Evolutionary conservation across 2,888 invertebrate species (phyloP).

Genomic region (Achlya flavicornis): DNA sequence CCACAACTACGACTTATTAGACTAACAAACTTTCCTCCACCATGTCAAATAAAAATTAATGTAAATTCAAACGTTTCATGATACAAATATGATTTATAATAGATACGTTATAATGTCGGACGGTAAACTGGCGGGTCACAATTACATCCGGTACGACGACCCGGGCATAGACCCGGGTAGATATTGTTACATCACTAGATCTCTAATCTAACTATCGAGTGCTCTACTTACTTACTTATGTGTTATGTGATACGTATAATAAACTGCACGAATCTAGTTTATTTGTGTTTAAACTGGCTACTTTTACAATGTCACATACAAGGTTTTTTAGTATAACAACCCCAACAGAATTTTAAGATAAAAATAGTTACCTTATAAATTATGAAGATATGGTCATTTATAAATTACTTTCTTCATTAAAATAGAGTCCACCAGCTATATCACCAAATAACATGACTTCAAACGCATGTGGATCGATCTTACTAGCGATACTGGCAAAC

Average conservation of each 20-base stretch:
- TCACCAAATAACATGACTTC: too few relatives aligned
- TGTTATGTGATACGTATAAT: not conserved
- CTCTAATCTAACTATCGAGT: slow-evolving; percentile 14
- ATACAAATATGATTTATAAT: not conserved
- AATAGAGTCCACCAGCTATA: too few relatives aligned
- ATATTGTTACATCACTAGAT: slow-evolving; percentile 25
- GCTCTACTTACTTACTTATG: not conserved
- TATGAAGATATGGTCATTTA: too few relatives aligned
- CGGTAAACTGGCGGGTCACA: slow-evolving; percentile 10
- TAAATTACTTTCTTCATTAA: too few relatives aligned
- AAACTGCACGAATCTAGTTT: not conserved
- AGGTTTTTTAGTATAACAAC: too few relatives aligned
- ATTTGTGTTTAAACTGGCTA: not conserved
- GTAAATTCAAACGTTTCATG: not conserved
- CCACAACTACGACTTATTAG: too few relatives aligned
- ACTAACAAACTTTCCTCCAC: too few relatives aligned
- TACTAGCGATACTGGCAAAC: too few relatives aligned
- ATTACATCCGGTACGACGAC: slow-evolving; percentile 24
- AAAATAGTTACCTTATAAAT: too few relatives aligned
- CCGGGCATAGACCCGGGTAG: slow-evolving; percentile 16
- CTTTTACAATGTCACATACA: not conserved
- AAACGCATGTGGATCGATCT: too few relatives aligned
- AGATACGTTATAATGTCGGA: not conserved
- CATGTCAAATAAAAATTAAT: too few relatives aligned
- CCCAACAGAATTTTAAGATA: too few relatives aligned